Percentiles rank a stretch among this genome's conserved stretches.
These are phyloP conservation scores for Hofmannophila pseudospretella DNA, from an alignment of 2,888 invertebrate species.

Conservation along the genomic window DNA sequence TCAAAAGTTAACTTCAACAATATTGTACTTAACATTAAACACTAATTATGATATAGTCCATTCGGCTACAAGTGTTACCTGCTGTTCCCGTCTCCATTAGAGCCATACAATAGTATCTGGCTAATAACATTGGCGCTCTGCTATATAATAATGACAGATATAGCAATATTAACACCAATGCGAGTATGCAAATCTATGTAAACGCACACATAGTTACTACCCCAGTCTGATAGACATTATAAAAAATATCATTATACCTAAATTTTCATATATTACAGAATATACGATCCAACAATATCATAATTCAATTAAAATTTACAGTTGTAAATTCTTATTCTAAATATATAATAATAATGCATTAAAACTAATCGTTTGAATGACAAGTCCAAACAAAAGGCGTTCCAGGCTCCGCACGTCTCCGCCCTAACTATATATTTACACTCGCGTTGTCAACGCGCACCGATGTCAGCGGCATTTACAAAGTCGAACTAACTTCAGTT, in stretches of 20 bases:
- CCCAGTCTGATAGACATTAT: conserved; percentile 50
- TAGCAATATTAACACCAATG: too few species aligned
- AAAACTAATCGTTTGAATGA: conserved; percentile 32
- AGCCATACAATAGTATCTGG: conserved; percentile 1
- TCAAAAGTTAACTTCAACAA: conserved; percentile 63
- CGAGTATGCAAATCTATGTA: too few species aligned
- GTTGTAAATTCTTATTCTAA: conserved; percentile 57
- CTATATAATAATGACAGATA: too few species aligned
- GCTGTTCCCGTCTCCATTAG: conserved; percentile 4
- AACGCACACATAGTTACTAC: too few species aligned
- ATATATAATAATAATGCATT: conserved; percentile 37
- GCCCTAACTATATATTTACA: conserved; percentile 40
- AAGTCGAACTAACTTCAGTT: too few species aligned
- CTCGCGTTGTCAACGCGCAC: conserved; percentile 39
- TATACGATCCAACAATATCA: conserved; percentile 67
- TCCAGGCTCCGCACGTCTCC: conserved; percentile 3
- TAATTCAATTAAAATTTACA: conserved; percentile 69
- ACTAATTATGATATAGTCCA: conserved; percentile 53
- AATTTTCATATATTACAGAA: conserved; percentile 64
- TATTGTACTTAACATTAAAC: conserved; percentile 72
- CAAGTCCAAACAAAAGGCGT: conserved; percentile 21
- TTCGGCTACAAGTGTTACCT: conserved; percentile 11
- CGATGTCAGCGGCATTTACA: too few species aligned
- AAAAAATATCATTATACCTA: conserved; percentile 51
- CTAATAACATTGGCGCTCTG: too few species aligned